Evolutionary conservation across 2,888 invertebrate genomes (phyloP), one percentile per base, ranked within the genome.

Genomic region (Carabus problematicus): DNA sequence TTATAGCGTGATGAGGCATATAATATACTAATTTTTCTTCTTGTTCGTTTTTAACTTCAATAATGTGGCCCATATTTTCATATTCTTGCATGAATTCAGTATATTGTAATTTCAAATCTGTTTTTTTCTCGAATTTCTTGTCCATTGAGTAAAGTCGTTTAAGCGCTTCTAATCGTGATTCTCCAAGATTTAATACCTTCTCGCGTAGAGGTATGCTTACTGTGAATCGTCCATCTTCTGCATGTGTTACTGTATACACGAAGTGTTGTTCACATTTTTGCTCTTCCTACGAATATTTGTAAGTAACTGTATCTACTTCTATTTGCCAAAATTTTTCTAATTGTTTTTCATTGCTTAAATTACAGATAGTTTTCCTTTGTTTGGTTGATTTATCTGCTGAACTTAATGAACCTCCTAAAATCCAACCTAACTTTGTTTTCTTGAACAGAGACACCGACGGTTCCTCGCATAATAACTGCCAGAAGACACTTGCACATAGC

Each of bases 391-490:
- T n/a, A 47, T 47, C 14, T 8, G n/a, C 47, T 47, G 47, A 14
- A 47, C n/a, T 47, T 14, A 12, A 14, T 8, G n/a, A n/a, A n/a
- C 47, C 47, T 47, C 12, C 47, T 47, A 47, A 12, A 47, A 47
- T 47, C 47, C 47, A 47, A 4, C 47, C 47, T 3, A 47, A 47
- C 8, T 47, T n/a, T 47, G 47, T 47, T 47, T 47, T 47, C 14
- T 47, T n/a, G 3, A 47, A 47, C n/a, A 14, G n/a, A 47, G 47
- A 47, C 8, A 12, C 14, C n/a, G 14, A 47, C 14, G n/a, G 47
- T 47, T 14, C 47, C 14, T 12, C 47, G 47, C 4, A 47, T 12
- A 47, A 12, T 47, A 47, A 47, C 47, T 8, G n/a, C 47, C 47
- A 47, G 8, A 47, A 47, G 3, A 8, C 14, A 47, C 47, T 47